Evolutionary conservation across 2,797 vertebrate genomes (phyloP).

Genomic region (Phoebastria nigripes): DNA sequence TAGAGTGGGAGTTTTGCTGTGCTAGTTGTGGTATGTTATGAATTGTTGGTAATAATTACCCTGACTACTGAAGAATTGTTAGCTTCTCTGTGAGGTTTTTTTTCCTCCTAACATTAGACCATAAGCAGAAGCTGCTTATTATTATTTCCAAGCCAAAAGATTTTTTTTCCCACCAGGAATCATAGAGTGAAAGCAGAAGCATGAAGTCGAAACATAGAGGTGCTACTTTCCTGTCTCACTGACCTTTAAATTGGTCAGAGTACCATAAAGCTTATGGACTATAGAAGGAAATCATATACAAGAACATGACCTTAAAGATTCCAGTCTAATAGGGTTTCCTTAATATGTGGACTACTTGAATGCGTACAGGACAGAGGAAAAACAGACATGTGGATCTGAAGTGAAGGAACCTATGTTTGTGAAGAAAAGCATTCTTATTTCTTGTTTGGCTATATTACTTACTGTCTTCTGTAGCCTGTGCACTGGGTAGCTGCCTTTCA

Average conservation of each 20-base stretch:
- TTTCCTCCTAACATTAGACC: background rate
- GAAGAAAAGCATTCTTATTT: background rate
- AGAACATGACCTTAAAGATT: background rate
- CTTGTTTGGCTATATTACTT: background rate
- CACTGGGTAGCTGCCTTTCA: background rate
- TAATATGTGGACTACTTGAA: background rate
- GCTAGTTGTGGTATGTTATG: slow-evolving; percentile 17
- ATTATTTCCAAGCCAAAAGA: background rate
- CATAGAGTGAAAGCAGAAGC: background rate
- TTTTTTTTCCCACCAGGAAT: background rate
- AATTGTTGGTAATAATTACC: slow-evolving; percentile 32
- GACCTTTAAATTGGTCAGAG: background rate
- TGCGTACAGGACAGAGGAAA: background rate
- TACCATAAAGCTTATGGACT: background rate
- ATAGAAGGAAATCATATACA: background rate
- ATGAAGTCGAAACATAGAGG: background rate
- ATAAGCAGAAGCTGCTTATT: slow-evolving; percentile 20
- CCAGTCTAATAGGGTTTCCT: background rate
- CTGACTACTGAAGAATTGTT: slow-evolving; percentile 14
- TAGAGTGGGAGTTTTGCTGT: slow-evolving; percentile 37
- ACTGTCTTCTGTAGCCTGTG: background rate
- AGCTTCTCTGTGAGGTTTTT: background rate
- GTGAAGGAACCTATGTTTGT: background rate
- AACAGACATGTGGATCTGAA: background rate
- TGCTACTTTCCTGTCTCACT: background rate